phyloP scores from a whole-genome alignment of 2,888 invertebrate species.

The Agriopis aurantiaria region DNA sequence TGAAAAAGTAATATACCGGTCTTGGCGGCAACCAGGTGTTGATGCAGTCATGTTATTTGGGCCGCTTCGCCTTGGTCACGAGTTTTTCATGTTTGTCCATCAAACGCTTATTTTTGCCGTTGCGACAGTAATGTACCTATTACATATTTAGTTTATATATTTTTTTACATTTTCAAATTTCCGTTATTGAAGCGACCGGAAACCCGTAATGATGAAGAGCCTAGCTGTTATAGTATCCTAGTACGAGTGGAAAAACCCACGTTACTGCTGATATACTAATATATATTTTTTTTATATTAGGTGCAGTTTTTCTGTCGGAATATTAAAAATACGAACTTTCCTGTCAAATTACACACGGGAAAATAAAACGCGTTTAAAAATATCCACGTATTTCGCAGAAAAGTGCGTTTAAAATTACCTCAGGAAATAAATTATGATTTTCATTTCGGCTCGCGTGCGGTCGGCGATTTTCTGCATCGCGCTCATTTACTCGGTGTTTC shows the following conservation, averaged over 20 bases:
- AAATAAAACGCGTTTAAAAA: slow-evolving; percentile 12
- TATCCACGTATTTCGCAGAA: slow-evolving; percentile 6
- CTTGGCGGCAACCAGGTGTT: too few species aligned
- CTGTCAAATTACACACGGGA: slow-evolving; percentile 8
- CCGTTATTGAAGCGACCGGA: too few species aligned
- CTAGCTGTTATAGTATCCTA: not conserved
- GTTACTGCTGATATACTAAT: not conserved
- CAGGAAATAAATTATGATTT: slow-evolving; percentile 42
- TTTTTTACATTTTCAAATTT: too few species aligned
- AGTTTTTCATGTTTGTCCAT: too few species aligned
- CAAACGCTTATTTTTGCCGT: too few species aligned
- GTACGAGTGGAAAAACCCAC: not conserved
- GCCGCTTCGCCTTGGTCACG: too few species aligned
- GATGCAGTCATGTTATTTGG: too few species aligned
- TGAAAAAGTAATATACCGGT: too few species aligned
- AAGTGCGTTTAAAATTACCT: slow-evolving; percentile 40
- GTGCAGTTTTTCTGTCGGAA: not conserved
- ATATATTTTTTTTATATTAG: not conserved
- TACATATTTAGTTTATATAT: too few species aligned
- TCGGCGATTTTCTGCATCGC: slow-evolving; percentile 22
- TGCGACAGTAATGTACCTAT: too few species aligned
- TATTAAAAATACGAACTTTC: not conserved
- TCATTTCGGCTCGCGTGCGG: slow-evolving; percentile 32
- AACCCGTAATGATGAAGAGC: too few species aligned
- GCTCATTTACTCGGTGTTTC: slow-evolving; percentile 19